phyloP scores from a whole-genome alignment of 2,113 vertebrate species.

The Coptodon bakossiorum region DNA sequence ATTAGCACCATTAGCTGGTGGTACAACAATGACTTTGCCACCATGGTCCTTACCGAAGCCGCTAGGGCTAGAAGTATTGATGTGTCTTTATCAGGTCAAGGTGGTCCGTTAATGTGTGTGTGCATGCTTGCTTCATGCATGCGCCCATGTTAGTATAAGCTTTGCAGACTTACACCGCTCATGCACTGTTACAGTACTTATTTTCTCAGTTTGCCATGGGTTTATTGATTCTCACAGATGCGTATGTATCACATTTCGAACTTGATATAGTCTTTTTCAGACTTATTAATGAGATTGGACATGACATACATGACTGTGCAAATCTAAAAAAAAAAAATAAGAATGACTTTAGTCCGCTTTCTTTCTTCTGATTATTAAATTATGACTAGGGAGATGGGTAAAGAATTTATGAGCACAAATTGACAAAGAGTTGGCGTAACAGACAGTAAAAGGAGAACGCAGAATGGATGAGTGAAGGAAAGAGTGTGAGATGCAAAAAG shows the following conservation, averaged over 20 bases:
- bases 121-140: neutral
- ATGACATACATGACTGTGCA: slow-evolving; percentile 32
- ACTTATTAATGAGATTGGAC: slow-evolving; percentile 9
- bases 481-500: slow-evolving; percentile 42
- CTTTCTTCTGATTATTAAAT: slow-evolving; percentile 65
- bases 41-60: slow-evolving; percentile 58
- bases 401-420: slow-evolving; percentile 68
- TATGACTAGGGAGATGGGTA: slow-evolving; percentile 48
- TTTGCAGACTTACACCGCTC: neutral
- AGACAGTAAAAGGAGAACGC: slow-evolving; percentile 45
- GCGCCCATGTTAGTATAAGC: neutral
- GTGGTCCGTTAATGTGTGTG: slow-evolving; percentile 51
- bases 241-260: slow-evolving; percentile 1
- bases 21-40: slow-evolving; percentile 71
- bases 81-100: slow-evolving; percentile 74
- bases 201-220: neutral
- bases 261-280: neutral
- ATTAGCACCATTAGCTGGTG: slow-evolving; percentile 85
- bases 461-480: slow-evolving; percentile 42
- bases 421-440: slow-evolving; percentile 47
- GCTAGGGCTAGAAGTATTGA: slow-evolving; percentile 40
- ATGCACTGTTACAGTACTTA: neutral
- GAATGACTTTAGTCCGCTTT: slow-evolving; percentile 2
- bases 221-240: neutral
- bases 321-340: slow-evolving; percentile 22